Conservation (phyloP, 2,888 invertebrate genomes). For the Baronia brevicornis region DNA sequence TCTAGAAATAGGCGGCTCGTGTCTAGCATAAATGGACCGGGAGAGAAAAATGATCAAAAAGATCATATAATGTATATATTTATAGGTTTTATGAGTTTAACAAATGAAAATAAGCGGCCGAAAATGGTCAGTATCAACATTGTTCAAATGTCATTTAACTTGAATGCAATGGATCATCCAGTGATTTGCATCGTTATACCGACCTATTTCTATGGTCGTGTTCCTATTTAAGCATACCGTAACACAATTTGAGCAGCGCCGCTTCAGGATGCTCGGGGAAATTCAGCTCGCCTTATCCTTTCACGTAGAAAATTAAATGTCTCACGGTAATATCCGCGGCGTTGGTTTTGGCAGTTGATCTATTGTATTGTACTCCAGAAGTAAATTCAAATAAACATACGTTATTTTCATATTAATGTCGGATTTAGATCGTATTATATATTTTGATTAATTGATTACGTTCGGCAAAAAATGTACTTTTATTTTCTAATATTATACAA, state of each 20-base stretch:
- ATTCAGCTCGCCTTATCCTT: slow-evolving; percentile 68
- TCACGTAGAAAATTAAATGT: slow-evolving; percentile 76
- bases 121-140: background rate
- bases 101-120: too few species aligned
- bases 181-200: slow-evolving; percentile 13
- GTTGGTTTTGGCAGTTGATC: slow-evolving; percentile 69
- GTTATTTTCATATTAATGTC: slow-evolving; percentile 22
- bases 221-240: slow-evolving; percentile 42
- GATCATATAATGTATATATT: too few species aligned
- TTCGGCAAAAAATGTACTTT: too few species aligned
- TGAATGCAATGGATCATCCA: slow-evolving; percentile 17
- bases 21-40: too few species aligned
- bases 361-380: slow-evolving; percentile 34
- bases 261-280: slow-evolving; percentile 51
- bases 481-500: too few species aligned
- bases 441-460: slow-evolving; percentile 2
- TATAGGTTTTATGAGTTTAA: too few species aligned
- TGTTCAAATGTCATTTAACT: slow-evolving; percentile 1
- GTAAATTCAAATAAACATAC: slow-evolving; percentile 26
- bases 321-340: slow-evolving; percentile 65
- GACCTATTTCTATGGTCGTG: slow-evolving; percentile 22
- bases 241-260: slow-evolving; percentile 54
- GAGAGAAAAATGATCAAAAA: too few species aligned
- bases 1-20: too few species aligned
- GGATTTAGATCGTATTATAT: slow-evolving; percentile 8